phyloP scores from a whole-genome alignment of 2,113 vertebrate species.

The Talpa occidentalis region DNA sequence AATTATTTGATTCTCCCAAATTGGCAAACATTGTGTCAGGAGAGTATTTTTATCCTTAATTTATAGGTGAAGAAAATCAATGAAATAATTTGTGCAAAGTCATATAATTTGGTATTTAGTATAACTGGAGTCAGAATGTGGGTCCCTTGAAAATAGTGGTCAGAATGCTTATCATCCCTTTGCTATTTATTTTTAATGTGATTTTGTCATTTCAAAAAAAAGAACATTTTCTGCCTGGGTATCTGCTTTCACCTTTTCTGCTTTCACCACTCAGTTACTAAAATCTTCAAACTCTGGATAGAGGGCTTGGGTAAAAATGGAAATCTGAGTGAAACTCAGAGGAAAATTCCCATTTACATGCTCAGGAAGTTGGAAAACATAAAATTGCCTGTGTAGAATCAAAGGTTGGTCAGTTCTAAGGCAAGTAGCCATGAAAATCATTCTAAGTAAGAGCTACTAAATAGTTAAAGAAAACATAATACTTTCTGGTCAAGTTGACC shows the following conservation, averaged over 20 bases:
- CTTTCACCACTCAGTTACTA: neutral
- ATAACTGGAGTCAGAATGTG: neutral
- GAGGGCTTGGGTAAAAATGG: neutral
- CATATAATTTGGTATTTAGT: neutral
- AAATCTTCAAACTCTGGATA: conserved; percentile 33
- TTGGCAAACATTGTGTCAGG: neutral
- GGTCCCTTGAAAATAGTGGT: neutral
- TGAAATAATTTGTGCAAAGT: neutral
- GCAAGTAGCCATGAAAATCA: conserved; percentile 5
- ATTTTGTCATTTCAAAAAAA: conserved; percentile 43
- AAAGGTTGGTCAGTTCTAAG: neutral
- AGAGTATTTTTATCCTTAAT: neutral
- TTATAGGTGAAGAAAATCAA: neutral
- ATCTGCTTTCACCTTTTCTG: neutral
- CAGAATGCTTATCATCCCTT: neutral
- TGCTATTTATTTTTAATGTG: conserved; percentile 18
- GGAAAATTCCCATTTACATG: neutral
- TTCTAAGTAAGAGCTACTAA: neutral
- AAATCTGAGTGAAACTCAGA: neutral
- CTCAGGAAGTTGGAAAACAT: neutral
- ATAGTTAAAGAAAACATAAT: neutral
- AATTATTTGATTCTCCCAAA: neutral
- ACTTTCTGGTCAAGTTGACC: neutral
- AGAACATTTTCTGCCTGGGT: neutral
- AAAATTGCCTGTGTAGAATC: neutral